Percentiles rank a stretch among this genome's conserved stretches.
phyloP scores from a whole-genome alignment of 2,113 vertebrate species.

The Periophthalmus modestus region DNA sequence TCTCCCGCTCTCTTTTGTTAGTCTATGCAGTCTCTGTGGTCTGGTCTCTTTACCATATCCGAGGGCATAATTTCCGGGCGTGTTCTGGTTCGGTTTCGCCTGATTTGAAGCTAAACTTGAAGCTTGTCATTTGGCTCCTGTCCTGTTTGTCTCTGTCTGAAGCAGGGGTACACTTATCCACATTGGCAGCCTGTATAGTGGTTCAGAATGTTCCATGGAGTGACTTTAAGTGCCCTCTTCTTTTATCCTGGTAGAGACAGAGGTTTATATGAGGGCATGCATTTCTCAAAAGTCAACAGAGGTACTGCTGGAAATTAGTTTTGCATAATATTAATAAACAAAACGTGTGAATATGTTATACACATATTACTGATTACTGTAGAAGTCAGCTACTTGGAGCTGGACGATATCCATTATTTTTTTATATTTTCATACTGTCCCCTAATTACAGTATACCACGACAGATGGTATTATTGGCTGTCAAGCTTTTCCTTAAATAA shows the following conservation, averaged over 20 bases:
- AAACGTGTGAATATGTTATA: no score
- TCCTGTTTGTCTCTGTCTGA: conserved; percentile 51
- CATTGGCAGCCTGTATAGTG: conserved; percentile 24
- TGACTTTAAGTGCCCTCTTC: conserved; percentile 51
- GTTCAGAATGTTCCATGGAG: conserved; percentile 69
- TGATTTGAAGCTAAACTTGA: conserved; percentile 56
- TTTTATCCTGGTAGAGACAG: conserved; percentile 36
- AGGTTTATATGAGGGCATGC: conserved; percentile 53
- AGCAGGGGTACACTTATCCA: conserved; percentile 44
- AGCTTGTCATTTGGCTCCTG: conserved; percentile 54
- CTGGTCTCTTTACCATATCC: neutral
- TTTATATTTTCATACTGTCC: no score
- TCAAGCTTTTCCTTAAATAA: no score
- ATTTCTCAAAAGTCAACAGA: neutral
- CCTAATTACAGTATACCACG: no score
- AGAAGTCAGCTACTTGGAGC: no score
- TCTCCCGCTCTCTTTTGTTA: no score
- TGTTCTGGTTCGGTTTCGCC: conserved; percentile 35
- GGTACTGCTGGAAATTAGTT: neutral
- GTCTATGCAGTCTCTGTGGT: neutral
- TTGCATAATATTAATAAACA: no score
- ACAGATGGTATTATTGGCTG: no score
- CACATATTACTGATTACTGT: no score
- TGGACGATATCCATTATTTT: no score
- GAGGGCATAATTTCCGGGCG: conserved; percentile 30